Percentiles rank a stretch among this genome's conserved stretches.
phyloP scores from a whole-genome alignment of 2,888 invertebrate genomes.

The Aspidiotus destructor region DNA sequence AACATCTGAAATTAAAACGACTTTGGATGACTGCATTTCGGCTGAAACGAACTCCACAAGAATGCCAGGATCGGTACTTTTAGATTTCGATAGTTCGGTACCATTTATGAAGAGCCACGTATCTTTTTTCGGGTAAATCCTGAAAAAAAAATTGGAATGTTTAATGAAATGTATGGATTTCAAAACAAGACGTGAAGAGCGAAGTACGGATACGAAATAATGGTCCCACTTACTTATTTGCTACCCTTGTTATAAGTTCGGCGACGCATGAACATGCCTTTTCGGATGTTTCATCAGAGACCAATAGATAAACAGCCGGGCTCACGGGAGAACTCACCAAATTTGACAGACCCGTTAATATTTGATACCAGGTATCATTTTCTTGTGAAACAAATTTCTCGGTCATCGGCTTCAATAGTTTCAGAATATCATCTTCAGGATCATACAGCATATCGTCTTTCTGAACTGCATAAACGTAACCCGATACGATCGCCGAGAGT shows the following conservation, averaged over 20 bases:
- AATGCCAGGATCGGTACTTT: slow-evolving; percentile 10
- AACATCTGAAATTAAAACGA: slow-evolving; percentile 9
- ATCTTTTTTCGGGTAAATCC: neutral
- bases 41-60: slow-evolving; percentile 1
- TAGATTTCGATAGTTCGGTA: neutral
- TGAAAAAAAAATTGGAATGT: slow-evolving; percentile 4
- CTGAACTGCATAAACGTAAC: too few species aligned
- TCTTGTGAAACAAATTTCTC: slow-evolving; percentile 17
- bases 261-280: slow-evolving; percentile 12
- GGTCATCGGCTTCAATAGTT: neutral
- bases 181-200: neutral
- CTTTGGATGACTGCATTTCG: neutral
- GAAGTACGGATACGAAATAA: neutral
- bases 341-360: neutral
- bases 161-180: neutral
- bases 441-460: too few species aligned
- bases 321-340: slow-evolving; percentile 6
- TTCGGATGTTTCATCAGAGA: neutral
- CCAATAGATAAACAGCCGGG: slow-evolving; percentile 17
- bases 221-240: slow-evolving; percentile 5
- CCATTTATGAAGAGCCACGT: slow-evolving; percentile 13
- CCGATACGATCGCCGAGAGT: too few species aligned
- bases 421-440: neutral
- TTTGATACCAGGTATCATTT: slow-evolving; percentile 6
- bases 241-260: slow-evolving; percentile 15